Conservation (phyloP, 37 sponge, comb jelly and placozoan genomes). For the Petrosia ficiformis region DNA sequence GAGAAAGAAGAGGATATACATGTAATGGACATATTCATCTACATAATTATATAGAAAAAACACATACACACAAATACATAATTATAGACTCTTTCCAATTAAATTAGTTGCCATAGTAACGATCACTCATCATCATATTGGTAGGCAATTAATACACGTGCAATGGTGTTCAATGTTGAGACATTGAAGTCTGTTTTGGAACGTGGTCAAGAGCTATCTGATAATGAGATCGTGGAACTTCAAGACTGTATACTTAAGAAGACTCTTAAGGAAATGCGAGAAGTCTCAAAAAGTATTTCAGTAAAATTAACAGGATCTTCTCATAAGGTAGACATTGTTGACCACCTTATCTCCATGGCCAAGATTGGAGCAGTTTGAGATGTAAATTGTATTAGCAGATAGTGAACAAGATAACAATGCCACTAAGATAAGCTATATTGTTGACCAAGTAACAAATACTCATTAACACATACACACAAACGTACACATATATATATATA, state of each 20-base stretch:
- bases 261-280: not conserved
- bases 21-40: too few species aligned
- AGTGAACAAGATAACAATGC: too few species aligned
- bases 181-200: not conserved
- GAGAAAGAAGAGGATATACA: too few species aligned
- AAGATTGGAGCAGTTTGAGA: slow-evolving; percentile 7
- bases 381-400: too few species aligned
- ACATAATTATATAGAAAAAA: too few species aligned
- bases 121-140: not conserved
- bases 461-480: too few species aligned
- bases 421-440: too few species aligned
- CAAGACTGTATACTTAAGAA: not conserved
- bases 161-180: not conserved
- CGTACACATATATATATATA: too few species aligned
- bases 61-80: not conserved
- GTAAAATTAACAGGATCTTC: slow-evolving; percentile 12
- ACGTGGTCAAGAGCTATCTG: not conserved
- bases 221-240: not conserved
- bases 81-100: slow-evolving; percentile 5
- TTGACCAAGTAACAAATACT: too few species aligned
- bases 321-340: slow-evolving; percentile 22
- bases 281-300: not conserved
- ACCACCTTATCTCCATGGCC: slow-evolving; percentile 7
- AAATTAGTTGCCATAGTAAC: not conserved
- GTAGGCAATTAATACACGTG: not conserved